A percentile compares a stretch with the other conserved stretches of the same genome.
Conservation (phyloP, 1,140 invertebrate species). For the Berghia stephanieae region DNA sequence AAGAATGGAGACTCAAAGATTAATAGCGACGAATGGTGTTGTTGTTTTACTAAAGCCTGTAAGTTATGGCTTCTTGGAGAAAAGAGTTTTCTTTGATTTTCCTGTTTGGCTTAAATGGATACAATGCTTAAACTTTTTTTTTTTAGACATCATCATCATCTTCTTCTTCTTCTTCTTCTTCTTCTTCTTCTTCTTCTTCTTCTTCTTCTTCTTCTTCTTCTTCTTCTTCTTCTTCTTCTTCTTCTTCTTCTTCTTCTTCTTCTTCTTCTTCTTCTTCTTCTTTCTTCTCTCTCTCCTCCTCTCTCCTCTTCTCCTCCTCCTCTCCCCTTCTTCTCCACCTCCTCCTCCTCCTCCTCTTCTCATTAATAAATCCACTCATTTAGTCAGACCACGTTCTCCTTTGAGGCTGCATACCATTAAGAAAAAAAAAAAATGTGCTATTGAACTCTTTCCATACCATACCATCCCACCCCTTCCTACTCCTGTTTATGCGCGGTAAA, state of each 20-base stretch:
- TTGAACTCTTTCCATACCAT: neutral
- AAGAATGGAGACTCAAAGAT: constrained; percentile 79
- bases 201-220: constrained; percentile 28
- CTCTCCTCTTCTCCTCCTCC: neutral
- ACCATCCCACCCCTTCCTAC: too few relatives aligned
- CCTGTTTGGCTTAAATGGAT: too few relatives aligned
- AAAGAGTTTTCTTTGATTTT: too few relatives aligned
- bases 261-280: constrained; percentile 19
- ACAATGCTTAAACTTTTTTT: too few relatives aligned
- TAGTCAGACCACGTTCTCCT: too few relatives aligned
- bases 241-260: constrained; percentile 30
- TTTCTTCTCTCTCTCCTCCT: constrained; percentile 2
- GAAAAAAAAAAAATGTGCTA: neutral
- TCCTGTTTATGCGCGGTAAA: too few relatives aligned
- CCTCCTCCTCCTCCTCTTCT: neutral
- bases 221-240: constrained; percentile 29
- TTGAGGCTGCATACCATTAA: neutral
- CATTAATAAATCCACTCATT: neutral
- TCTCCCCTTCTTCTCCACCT: neutral
- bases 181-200: neutral
- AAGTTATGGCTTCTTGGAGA: constrained; percentile 40
- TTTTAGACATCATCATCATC: too few relatives aligned
- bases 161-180: neutral
- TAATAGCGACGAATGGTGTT: constrained; percentile 87
- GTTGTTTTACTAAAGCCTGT: constrained; percentile 86